These are phyloP conservation scores for Struthidea cinerea DNA, from an alignment of 2,113 vertebrate species.

Conservation along the genomic window DNA sequence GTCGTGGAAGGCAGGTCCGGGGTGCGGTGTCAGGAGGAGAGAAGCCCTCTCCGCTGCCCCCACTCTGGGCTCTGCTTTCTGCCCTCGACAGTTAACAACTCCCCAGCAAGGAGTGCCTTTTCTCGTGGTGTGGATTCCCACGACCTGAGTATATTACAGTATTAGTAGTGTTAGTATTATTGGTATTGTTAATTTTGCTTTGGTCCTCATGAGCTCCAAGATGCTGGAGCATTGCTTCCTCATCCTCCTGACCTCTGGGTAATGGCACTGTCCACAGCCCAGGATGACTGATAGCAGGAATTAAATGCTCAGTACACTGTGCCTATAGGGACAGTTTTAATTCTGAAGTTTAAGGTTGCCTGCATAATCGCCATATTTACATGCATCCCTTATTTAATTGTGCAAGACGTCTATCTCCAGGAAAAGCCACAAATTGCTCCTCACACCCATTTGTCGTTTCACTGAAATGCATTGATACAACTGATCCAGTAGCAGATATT, in stretches of 20 bases:
- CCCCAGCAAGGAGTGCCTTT: background rate
- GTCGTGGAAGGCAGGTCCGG: too few relatives aligned
- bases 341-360: background rate
- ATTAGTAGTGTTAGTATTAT: too few relatives aligned
- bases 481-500: background rate
- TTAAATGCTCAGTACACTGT: background rate
- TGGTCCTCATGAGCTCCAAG: background rate
- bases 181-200: background rate
- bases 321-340: background rate
- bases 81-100: too few relatives aligned
- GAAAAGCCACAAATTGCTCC: background rate
- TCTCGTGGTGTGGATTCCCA: background rate
- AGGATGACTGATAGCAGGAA: background rate
- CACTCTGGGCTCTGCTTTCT: background rate
- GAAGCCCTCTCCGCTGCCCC: background rate
- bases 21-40: accelerated
- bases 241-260: too few relatives aligned
- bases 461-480: background rate
- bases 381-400: background rate
- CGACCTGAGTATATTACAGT: too few relatives aligned
- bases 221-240: background rate
- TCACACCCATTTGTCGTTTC: background rate
- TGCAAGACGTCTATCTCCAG: background rate
- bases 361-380: too few relatives aligned
- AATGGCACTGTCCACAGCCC: background rate